phyloP scores from a whole-genome alignment of 2,797 vertebrate genomes.

The Garrulus glandarius region DNA sequence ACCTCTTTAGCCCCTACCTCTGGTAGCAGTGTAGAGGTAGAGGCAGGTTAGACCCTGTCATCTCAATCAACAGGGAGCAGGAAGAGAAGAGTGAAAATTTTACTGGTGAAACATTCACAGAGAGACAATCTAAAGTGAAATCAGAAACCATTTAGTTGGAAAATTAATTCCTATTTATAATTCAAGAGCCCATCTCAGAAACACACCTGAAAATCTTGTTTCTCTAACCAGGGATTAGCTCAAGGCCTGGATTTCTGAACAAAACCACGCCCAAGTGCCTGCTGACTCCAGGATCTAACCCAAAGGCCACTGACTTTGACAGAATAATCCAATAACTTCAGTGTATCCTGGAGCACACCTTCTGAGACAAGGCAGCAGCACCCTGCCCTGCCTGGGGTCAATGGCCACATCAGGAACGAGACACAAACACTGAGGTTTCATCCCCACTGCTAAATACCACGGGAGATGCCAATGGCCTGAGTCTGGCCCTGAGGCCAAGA shows the following conservation, averaged over 20 bases:
- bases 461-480: background rate
- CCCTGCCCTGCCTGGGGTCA: background rate
- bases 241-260: background rate
- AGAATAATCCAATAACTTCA: background rate
- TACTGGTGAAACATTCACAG: background rate
- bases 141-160: background rate
- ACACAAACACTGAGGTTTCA: background rate
- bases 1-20: background rate
- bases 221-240: background rate
- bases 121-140: background rate
- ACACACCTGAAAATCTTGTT: background rate
- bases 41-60: background rate
- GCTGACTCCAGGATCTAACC: background rate
- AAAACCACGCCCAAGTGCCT: background rate
- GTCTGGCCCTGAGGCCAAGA: background rate
- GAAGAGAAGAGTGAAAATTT: background rate
- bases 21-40: rapidly evolving
- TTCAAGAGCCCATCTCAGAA: background rate
- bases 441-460: background rate
- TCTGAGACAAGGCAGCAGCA: background rate
- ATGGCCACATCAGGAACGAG: background rate
- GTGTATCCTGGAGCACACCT: background rate
- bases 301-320: background rate
- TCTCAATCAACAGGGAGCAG: background rate
- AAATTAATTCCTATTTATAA: background rate